Evolutionary conservation across 2,113 vertebrate genomes (phyloP).

Genomic region (Donacobius atricapilla): DNA sequence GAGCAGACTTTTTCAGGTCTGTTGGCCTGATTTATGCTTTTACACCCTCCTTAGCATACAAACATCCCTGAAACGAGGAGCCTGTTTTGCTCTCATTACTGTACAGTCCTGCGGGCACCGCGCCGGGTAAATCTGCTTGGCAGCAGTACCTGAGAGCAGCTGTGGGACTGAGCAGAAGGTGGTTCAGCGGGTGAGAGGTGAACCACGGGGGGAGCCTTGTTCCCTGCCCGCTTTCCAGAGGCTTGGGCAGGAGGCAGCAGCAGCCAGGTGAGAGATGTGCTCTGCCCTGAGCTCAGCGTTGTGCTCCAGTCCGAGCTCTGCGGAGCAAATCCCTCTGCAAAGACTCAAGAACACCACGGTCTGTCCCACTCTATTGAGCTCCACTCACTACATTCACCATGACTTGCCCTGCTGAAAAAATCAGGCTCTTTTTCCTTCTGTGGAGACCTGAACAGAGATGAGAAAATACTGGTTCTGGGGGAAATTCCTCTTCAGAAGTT

Average conservation of each 20-base stretch:
- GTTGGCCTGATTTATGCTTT: conserved; percentile 41
- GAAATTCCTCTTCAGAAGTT: background rate
- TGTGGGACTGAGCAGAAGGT: background rate
- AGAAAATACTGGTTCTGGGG: background rate
- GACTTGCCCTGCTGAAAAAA: background rate
- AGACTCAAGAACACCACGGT: accelerated
- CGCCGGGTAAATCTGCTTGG: background rate
- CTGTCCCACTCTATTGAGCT: background rate
- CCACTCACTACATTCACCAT: accelerated
- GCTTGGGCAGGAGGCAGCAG: background rate
- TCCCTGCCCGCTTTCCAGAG: background rate
- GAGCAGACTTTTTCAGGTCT: background rate
- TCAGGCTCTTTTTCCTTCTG: background rate
- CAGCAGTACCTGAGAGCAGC: background rate
- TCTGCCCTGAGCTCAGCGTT: background rate
- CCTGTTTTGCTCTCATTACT: background rate
- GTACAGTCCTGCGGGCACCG: background rate
- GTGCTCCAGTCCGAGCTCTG: accelerated
- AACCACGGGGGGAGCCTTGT: background rate
- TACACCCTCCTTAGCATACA: background rate
- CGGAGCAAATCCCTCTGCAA: accelerated
- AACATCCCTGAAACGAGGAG: background rate
- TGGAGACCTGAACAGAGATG: background rate
- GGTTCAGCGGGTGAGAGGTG: background rate
- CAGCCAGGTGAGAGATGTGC: accelerated